phyloP scores from a whole-genome alignment of 2,888 invertebrate genomes.

The Ptychoptera contaminata region DNA sequence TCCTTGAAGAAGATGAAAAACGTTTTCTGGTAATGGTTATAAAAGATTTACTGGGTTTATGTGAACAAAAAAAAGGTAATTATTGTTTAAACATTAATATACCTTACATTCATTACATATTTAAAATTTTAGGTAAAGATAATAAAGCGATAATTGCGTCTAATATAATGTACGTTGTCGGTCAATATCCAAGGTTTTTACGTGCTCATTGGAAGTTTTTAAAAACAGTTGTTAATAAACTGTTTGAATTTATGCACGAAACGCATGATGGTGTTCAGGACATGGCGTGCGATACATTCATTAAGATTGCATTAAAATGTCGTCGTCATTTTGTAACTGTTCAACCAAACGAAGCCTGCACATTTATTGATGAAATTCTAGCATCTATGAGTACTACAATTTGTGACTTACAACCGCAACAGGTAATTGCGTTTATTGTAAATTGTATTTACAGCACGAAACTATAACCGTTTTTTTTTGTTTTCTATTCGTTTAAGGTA shows the following conservation, averaged over 20 bases:
- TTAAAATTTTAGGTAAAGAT: slow-evolving; percentile 53
- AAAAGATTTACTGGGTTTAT: slow-evolving; percentile 89
- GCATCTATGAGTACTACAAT: slow-evolving; percentile 93
- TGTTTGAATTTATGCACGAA: slow-evolving; percentile 99
- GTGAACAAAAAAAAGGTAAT: slow-evolving; percentile 82
- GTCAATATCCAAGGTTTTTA: slow-evolving; percentile 96
- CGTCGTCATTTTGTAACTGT: slow-evolving; percentile 92
- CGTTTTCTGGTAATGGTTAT: slow-evolving; percentile 97
- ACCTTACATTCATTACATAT: too few species aligned
- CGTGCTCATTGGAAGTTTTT: slow-evolving; percentile 99
- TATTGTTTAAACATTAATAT: background rate
- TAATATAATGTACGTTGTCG: slow-evolving; percentile 99
- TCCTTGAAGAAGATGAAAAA: slow-evolving; percentile 99
- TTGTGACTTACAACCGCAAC: slow-evolving; percentile 95
- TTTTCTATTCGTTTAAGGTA: slow-evolving; percentile 27
- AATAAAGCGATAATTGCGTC: slow-evolving; percentile 99
- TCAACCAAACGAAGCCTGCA: slow-evolving; percentile 90
- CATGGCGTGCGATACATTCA: slow-evolving; percentile 99
- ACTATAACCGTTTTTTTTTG: background rate
- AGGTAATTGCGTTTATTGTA: slow-evolving; percentile 40
- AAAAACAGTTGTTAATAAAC: slow-evolving; percentile 98
- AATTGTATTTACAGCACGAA: background rate
- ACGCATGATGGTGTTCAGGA: slow-evolving; percentile 99
- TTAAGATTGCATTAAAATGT: slow-evolving; percentile 98
- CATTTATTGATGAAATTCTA: slow-evolving; percentile 98